Base-by-base conservation (phyloP, 2,797 vertebrate species). In the Tympanoctomys barrerae region DNA sequence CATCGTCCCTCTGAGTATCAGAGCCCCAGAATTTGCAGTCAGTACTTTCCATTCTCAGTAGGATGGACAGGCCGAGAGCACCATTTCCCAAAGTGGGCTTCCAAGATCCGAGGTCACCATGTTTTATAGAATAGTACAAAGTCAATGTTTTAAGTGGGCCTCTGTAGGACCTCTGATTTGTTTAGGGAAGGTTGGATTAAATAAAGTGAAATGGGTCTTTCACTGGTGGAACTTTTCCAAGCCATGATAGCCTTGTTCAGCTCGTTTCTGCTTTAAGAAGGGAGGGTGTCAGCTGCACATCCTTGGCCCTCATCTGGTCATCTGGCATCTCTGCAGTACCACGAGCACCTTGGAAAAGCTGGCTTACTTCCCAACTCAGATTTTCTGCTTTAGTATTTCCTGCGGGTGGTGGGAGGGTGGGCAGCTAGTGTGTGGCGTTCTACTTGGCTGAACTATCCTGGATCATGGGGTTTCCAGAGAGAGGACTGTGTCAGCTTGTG, bases 1-100 rank as follows among this genome's bases (percentile, higher is more conserved):
- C 5, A 0, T 86, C 19, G 0, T n/a, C 62, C 71, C 24, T 13
- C 0, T 12, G 14, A 7, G 1, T 16, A 0, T 54, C 0, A 5
- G n/a, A 73, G 5, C n/a, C 26, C 49, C 0, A 0, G 52, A 8
- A 8, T 61, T 9, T 12, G 2, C 9, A 1, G 2, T 70, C 70
- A 84, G 68, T 6, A 39, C 52, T 68, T 75, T 31, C 11, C 39
- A 22, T 75, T 42, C 78, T 26, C 2, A 16, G 0, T 62, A 14
- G 5, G 19, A 33, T 11, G 18, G 71, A 39, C 49, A 36, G 22
- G n/a, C 2, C 33, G 31, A 57, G 10, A n/a, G 22, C 71, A n/a
- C 10, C 42, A 6, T 90, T 92, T 92, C 71, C 87, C 92, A 42
- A 24, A 87, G 66, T 19, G 64, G 3, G 11, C 59, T 92, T 52